Conservation (phyloP, 1,140 invertebrate species). For the Oryzaephilus surinamensis region DNA sequence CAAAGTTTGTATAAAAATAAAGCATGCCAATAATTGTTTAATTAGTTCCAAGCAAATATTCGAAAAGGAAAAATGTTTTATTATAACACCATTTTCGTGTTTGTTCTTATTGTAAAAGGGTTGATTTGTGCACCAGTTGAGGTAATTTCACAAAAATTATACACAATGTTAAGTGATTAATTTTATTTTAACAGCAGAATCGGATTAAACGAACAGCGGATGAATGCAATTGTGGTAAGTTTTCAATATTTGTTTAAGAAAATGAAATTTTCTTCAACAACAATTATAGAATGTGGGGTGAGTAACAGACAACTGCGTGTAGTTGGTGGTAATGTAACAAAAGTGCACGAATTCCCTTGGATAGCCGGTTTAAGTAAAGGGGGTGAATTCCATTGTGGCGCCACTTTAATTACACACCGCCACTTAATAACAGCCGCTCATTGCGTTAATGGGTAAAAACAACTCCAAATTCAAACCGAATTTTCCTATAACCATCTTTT, state of each 20-base stretch:
- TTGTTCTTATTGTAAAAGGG: neutral
- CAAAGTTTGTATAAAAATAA: constrained; percentile 20
- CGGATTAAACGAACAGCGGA: too few species aligned
- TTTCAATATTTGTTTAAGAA: too few species aligned
- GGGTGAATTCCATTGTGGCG: constrained; percentile 64
- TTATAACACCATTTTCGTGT: constrained; percentile 1
- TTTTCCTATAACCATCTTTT: constrained; percentile 3
- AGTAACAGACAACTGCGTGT: constrained; percentile 53
- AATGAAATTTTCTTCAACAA: too few species aligned
- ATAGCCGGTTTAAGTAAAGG: constrained; percentile 54
- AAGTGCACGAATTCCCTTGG: constrained; percentile 64
- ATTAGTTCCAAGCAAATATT: constrained; percentile 16
- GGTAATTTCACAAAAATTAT: too few species aligned
- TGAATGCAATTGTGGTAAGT: too few species aligned
- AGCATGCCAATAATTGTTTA: constrained; percentile 15
- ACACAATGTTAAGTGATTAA: too few species aligned
- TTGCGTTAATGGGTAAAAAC: constrained; percentile 45
- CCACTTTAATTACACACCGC: constrained; percentile 50
- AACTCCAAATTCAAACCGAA: constrained; percentile 23
- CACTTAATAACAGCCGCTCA: constrained; percentile 51
- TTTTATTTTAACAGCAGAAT: too few species aligned
- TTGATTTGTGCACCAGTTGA: too few species aligned
- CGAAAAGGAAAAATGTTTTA: too few species aligned
- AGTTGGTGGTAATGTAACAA: constrained; percentile 58
- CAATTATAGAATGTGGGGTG: constrained; percentile 57